Evolutionary conservation across 2,888 invertebrate species (phyloP).

Genomic region (Seira sanloemensis): DNA sequence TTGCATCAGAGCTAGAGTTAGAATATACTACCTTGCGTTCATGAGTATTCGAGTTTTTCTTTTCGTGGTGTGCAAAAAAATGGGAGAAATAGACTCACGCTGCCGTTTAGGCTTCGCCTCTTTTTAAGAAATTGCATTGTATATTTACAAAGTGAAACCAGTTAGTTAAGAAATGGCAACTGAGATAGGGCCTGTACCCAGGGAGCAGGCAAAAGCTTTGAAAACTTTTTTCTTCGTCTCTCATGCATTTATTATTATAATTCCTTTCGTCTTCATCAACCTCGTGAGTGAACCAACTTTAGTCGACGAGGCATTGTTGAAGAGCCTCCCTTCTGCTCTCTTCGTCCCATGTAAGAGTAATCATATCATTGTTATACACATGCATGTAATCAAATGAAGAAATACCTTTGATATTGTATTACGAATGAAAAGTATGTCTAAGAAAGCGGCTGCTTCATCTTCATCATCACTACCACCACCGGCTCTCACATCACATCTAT

Average conservation of each 20-base stretch:
- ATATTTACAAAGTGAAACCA: slow-evolving; percentile 63
- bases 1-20: too few relatives aligned
- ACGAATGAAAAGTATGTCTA: not conserved
- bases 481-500: not conserved
- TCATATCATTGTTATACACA: slow-evolving; percentile 42
- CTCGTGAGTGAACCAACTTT: slow-evolving; percentile 6
- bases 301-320: slow-evolving; percentile 32
- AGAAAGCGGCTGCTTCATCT: not conserved
- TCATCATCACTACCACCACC: not conserved
- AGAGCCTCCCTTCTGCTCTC: slow-evolving; percentile 8
- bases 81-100: slow-evolving; percentile 21
- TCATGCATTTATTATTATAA: slow-evolving; percentile 59
- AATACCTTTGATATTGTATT: slow-evolving; percentile 11
- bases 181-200: too few relatives aligned
- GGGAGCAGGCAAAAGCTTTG: slow-evolving; percentile 17
- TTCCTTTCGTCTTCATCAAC: slow-evolving; percentile 39
- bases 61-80: not conserved
- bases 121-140: slow-evolving; percentile 60
- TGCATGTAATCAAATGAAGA: slow-evolving; percentile 50
- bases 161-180: slow-evolving; percentile 43
- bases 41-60: not conserved
- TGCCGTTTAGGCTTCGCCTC: slow-evolving; percentile 35
- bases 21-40: not conserved
- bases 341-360: slow-evolving; percentile 56
- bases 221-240: slow-evolving; percentile 27